A percentile compares a stretch with the other conserved stretches of the same genome.
Evolutionary conservation across 2,797 vertebrate genomes (phyloP).

Genomic region (Danio kyathit): DNA sequence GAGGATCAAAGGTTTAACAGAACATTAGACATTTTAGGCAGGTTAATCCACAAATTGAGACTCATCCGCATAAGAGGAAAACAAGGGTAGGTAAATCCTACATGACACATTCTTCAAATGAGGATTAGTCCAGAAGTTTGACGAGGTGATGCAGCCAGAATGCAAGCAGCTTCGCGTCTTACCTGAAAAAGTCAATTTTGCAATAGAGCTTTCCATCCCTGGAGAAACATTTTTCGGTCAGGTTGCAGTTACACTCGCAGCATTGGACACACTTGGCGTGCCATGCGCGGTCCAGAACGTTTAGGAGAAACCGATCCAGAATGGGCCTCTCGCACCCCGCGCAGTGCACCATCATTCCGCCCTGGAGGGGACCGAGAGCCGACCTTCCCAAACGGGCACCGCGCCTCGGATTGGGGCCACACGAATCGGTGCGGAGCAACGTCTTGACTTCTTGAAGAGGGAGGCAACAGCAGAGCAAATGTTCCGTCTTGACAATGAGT

Average conservation of each 20-base stretch:
- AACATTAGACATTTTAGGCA: constrained; percentile 43
- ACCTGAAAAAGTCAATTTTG: constrained; percentile 99
- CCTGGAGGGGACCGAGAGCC: constrained; percentile 76
- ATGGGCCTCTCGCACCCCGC: constrained; percentile 98
- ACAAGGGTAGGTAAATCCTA: constrained; percentile 50
- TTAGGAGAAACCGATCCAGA: constrained; percentile 96
- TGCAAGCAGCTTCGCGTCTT: constrained; percentile 65
- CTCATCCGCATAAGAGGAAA: constrained; percentile 47
- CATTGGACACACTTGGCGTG: constrained; percentile 98
- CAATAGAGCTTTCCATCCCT: constrained; percentile 98
- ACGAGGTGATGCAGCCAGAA: constrained; percentile 23
- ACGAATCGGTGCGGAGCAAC: constrained; percentile 78
- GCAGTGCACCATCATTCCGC: constrained; percentile 94
- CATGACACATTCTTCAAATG: constrained; percentile 52
- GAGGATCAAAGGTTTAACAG: constrained; percentile 44
- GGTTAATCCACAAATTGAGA: constrained; percentile 55
- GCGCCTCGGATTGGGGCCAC: constrained; percentile 77
- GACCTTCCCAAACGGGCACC: constrained; percentile 76
- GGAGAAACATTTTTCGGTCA: constrained; percentile 98
- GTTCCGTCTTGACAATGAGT: constrained; percentile 61
- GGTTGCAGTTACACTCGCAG: constrained; percentile 96
- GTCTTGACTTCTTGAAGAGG: constrained; percentile 75
- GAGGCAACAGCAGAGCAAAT: constrained; percentile 54
- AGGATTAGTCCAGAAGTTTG: constrained; percentile 50
- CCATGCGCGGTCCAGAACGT: constrained; percentile 97